A percentile compares a stretch with the other conserved stretches of the same genome.
Conservation (phyloP, 1,140 invertebrate species). For the Vanessa tameamea region DNA sequence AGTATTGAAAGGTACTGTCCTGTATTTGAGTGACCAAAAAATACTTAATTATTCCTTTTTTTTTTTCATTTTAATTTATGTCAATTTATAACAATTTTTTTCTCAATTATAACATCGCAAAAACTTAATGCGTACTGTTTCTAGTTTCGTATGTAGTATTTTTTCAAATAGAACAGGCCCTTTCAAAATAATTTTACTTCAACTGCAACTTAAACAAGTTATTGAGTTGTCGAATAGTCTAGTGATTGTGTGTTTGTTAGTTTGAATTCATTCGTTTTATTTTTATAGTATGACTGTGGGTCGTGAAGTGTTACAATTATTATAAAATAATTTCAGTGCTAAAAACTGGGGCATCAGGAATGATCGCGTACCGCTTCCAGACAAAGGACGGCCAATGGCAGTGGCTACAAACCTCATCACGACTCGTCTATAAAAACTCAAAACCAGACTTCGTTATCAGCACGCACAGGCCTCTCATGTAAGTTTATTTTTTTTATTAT, state of each 20-base stretch:
- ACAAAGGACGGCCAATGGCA: conserved; percentile 97
- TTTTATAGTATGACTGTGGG: not conserved
- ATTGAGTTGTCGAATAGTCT: no score
- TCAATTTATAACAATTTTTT: no score
- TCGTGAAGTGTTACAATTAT: not conserved
- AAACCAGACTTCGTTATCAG: conserved; percentile 99
- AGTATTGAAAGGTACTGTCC: conserved; percentile 77
- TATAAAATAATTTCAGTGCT: conserved; percentile 86
- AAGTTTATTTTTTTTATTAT: conserved; percentile 70
- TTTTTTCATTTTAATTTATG: no score
- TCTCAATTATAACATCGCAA: no score
- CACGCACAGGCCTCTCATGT: conserved; percentile 98
- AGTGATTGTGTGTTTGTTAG: not conserved
- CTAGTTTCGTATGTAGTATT: no score
- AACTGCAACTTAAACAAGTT: no score
- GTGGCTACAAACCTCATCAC: conserved; percentile 98
- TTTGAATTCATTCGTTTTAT: not conserved
- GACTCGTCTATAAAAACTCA: conserved; percentile 99
- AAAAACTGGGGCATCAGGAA: conserved; percentile 98
- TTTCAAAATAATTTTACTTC: no score
- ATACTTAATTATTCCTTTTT: not conserved
- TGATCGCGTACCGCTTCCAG: conserved; percentile 98
- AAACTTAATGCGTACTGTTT: no score
- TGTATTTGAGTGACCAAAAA: not conserved
- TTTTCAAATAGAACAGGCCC: no score